phyloP scores from a whole-genome alignment of 2,113 vertebrate genomes.

The Planiliza haematocheilus region DNA sequence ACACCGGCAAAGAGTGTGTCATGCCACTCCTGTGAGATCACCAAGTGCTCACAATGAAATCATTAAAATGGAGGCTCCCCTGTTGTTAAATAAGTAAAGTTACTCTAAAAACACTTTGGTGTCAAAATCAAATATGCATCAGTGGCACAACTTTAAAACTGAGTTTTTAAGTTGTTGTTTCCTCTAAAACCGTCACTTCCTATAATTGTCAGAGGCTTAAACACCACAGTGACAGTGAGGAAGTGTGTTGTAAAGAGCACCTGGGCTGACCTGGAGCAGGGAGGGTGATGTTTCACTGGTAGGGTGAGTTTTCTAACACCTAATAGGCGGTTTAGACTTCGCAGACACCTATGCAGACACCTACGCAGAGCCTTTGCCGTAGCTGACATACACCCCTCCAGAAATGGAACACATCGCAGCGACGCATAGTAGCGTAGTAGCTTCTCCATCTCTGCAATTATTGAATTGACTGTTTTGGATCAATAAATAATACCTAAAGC shows the following conservation, averaged over 20 bases:
- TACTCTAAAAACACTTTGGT: background rate
- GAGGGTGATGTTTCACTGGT: no score
- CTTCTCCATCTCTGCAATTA: no score
- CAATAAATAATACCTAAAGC: no score
- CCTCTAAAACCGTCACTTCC: background rate
- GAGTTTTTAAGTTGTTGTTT: background rate
- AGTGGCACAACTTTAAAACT: background rate
- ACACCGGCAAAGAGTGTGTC: conserved; percentile 10
- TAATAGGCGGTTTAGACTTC: no score
- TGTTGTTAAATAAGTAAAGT: conserved; percentile 9
- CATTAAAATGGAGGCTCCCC: background rate
- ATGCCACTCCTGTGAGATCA: conserved; percentile 15
- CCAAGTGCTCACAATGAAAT: conserved; percentile 6
- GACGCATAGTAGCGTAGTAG: no score
- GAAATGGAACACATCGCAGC: no score
- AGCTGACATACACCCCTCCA: no score
- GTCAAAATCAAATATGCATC: background rate
- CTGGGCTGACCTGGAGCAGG: background rate
- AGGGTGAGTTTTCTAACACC: no score
- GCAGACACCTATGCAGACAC: no score
- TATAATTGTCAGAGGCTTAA: background rate
- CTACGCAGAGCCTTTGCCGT: no score
- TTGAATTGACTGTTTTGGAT: no score
- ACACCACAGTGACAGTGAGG: background rate
- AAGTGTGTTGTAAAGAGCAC: background rate